phyloP scores from a whole-genome alignment of 2,888 invertebrate species.

The Pseudolycoriella hygida region DNA sequence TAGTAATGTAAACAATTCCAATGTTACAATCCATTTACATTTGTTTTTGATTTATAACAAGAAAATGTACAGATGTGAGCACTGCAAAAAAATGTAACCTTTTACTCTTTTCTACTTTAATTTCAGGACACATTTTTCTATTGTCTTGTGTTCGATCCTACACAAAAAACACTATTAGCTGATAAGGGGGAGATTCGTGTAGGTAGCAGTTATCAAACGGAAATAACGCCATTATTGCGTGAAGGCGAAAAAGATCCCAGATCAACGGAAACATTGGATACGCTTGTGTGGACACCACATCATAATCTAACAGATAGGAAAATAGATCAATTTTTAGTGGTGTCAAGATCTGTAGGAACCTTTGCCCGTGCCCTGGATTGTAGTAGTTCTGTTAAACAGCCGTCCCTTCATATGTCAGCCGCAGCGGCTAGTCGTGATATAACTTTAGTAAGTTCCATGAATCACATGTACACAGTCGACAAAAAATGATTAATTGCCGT shows the following conservation, averaged over 20 bases:
- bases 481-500: constrained; percentile 5
- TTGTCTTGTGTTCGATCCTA: constrained; percentile 98
- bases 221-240: constrained; percentile 64
- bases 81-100: constrained; percentile 15
- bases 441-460: constrained; percentile 48
- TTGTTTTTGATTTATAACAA: no score
- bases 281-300: constrained; percentile 86
- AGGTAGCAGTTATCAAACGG: constrained; percentile 94
- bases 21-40: not conserved
- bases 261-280: constrained; percentile 63
- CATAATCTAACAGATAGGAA: constrained; percentile 85
- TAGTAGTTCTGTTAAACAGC: constrained; percentile 95
- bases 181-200: constrained; percentile 92
- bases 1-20: constrained; percentile 18
- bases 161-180: constrained; percentile 94
- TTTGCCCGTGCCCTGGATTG: constrained; percentile 97
- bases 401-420: constrained; percentile 97
- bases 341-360: constrained; percentile 88
- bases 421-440: constrained; percentile 98
- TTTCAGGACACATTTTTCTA: constrained; percentile 99
- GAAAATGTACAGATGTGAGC: no score
- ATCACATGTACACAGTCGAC: constrained; percentile 7
- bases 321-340: constrained; percentile 97
- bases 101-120: constrained; percentile 24
- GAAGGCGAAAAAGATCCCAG: constrained; percentile 47